Evolutionary conservation across 1,140 invertebrate species (phyloP), one percentile per base, ranked within the genome.

Genomic region (Lutraria rhynchaena): DNA sequence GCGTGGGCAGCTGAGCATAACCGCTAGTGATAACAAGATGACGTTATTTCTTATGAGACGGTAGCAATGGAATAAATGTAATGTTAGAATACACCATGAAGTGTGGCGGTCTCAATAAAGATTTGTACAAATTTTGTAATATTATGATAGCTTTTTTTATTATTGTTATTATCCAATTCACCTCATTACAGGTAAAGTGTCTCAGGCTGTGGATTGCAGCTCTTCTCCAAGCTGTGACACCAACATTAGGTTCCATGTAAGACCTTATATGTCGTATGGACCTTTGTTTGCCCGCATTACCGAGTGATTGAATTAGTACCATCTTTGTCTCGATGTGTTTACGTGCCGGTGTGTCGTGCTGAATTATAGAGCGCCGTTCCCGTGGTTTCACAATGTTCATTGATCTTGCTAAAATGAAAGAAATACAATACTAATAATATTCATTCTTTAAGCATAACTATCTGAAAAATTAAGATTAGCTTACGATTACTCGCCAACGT

Each of bases 171-270:
- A n/a, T n/a, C n/a, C n/a, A n/a, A n/a, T n/a, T 63, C 51, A 76
- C 74, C 49, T 63, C 60, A 49, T 76, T 51, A 46, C 74, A 76
- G 0, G 60, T 13, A 31, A 65, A 65, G n/a, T 76, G 58, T 53
- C 74, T 63, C 2, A 76, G 31, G 19, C 58, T 51, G 3, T 63
- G 44, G 31, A 76, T 49, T 11, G 74, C 74, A 0, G 74, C 74
- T 35, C 74, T 11, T 13, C 74, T 22, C 74, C 74, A 76, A 1
- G 74, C 74, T 19, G 74, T 65, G 0, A 65, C 58, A 13, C 74
- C 60, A n/a, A 35, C 46, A 65, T 76, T 76, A 7, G 74, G 74
- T 35, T 76, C 74, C 58, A 65, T 55, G 37, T 65, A 76, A 19
- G 74, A 65, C 37, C 33, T 46, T 22, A 76, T 63, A 31, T 76